Evolutionary conservation across 2,888 invertebrate genomes (phyloP).

Genomic region (Lottia gigantea): DNA sequence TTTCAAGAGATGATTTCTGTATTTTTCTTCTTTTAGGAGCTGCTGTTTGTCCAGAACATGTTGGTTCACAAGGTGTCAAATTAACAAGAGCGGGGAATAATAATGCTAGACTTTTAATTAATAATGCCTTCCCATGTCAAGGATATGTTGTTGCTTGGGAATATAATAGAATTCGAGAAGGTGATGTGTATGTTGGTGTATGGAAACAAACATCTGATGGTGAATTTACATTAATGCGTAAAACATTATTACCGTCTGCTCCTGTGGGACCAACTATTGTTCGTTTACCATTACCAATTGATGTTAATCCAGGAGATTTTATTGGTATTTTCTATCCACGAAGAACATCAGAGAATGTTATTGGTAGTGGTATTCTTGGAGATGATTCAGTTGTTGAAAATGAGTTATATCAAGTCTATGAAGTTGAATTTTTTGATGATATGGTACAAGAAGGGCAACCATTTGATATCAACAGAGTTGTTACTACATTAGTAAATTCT

Average conservation of each 20-base stretch:
- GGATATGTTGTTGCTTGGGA: conserved; percentile 56
- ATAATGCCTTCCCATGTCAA: conserved; percentile 61
- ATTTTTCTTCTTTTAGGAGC: conserved; percentile 33
- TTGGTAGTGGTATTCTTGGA: conserved; percentile 46
- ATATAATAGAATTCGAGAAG: conserved; percentile 54
- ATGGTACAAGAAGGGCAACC: conserved; percentile 41
- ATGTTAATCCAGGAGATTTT: conserved; percentile 59
- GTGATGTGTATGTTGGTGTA: conserved; percentile 55
- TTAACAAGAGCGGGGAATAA: conserved; percentile 53
- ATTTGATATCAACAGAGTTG: conserved; percentile 42
- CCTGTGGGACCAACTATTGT: conserved; percentile 44
- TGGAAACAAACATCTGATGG: conserved; percentile 53
- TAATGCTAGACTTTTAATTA: conserved; percentile 59
- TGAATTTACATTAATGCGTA: conserved; percentile 48
- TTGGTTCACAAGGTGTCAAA: conserved; percentile 50
- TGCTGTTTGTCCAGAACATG: conserved; percentile 45
- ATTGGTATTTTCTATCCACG: conserved; percentile 61
- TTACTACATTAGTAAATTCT: conserved; percentile 34
- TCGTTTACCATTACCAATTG: conserved; percentile 38
- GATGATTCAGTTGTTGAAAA: conserved; percentile 37
- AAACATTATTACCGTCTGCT: conserved; percentile 48
- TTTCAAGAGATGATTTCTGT: no score
- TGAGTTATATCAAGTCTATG: conserved; percentile 57
- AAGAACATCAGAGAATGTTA: conserved; percentile 45
- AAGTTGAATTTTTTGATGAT: conserved; percentile 50